Base-by-base conservation (phyloP, 1,140 invertebrate species). In the Limonius californicus region DNA sequence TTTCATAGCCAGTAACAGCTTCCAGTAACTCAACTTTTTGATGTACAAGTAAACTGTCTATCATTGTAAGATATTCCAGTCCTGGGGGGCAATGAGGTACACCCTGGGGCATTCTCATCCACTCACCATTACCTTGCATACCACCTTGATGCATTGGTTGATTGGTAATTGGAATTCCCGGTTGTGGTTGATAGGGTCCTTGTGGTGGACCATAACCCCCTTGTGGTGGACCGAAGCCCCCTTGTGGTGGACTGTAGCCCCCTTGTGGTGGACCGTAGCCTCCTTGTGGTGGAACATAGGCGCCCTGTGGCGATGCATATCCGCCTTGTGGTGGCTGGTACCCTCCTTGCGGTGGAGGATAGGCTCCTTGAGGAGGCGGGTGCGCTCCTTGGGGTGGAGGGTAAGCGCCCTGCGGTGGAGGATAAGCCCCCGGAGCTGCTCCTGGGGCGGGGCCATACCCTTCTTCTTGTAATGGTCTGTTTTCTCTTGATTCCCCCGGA, bases 1-100 rank as follows among this genome's bases (percentile, higher is more conserved):
- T 91, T 77, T 94, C 90, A 79, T 87, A 93, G 7, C 89, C 89
- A 57, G 84, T 85, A 12, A 59, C 2, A 6, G 85, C 87, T 84
- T 95, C 91, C 14, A 93, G 69, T 2, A 90, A 67, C 72, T 94
- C 91, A 2, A 91, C 83, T 79, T 92, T 90, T 74, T 94, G 92
- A 71, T 94, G 87, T 50, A 96, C 83, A 45, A 94, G 80, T 45
- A 96, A 79, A 68, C 90, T 85, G 76, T 95, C 92, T 82, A 95
- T 85, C 82, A 82, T 83, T 72, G 89, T 89, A 77, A 95, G 86
- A 83, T 92, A 95, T 82, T 94, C 92, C 80, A 96, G 86, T 61
- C 92, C 94, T 69, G 85, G 89, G 45, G 89, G 93, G 81, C 88
- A 94, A 74, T 86, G 90, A 80, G 77, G 80, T 75, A 55, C 14